These are phyloP conservation scores for Hermaeophaga mercurialis DNA, from an alignment of 2,888 invertebrate genomes.

Conservation along the genomic window DNA sequence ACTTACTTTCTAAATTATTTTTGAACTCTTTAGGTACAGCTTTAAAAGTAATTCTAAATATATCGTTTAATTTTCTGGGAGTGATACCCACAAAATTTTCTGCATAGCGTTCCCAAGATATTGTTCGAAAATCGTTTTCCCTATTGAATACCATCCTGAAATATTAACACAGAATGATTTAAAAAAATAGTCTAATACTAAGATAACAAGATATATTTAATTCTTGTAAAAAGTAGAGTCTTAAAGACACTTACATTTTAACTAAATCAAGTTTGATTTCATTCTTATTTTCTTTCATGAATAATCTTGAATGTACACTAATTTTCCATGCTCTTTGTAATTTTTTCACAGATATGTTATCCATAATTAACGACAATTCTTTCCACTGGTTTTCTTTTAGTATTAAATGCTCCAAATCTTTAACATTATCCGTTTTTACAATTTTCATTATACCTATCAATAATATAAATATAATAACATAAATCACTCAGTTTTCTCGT, in stretches of 20 bases:
- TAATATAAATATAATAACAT: no score
- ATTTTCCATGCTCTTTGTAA: constrained; percentile 37
- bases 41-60: constrained; percentile 28
- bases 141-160: constrained; percentile 36
- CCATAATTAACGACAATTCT: constrained; percentile 36
- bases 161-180: no score
- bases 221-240: no score
- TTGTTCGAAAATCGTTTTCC: constrained; percentile 38
- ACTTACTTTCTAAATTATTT: constrained; percentile 31
- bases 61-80: constrained; percentile 31
- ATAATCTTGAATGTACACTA: constrained; percentile 39
- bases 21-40: constrained; percentile 33
- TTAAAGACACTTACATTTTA: constrained; percentile 35
- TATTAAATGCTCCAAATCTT: constrained; percentile 33
- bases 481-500: no score
- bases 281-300: constrained; percentile 26
- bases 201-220: background rate
- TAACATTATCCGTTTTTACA: constrained; percentile 22
- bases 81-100: constrained; percentile 40
- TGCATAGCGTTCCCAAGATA: constrained; percentile 41
- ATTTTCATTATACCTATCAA: background rate
- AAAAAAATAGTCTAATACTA: no score
- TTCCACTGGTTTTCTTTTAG: constrained; percentile 37
- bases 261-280: constrained; percentile 33
- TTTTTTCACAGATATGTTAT: constrained; percentile 31